phyloP scores from a whole-genome alignment of 1,140 invertebrate genomes.

The Pantala flavescens region DNA sequence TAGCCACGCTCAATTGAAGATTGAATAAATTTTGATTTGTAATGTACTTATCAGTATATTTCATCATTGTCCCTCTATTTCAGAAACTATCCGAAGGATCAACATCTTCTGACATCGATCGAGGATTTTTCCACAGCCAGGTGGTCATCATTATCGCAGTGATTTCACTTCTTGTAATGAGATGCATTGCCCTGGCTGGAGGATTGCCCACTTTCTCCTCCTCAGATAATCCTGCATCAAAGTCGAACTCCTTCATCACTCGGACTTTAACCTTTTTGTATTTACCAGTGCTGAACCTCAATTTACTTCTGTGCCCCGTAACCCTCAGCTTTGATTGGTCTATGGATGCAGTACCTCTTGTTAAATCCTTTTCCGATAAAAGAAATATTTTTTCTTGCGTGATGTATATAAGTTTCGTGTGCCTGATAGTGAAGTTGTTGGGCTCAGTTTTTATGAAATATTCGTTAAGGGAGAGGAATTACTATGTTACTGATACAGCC shows the following conservation, averaged over 20 bases:
- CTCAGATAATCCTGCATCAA: conserved; percentile 82
- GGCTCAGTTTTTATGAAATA: too few relatives aligned
- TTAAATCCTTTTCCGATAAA: conserved; percentile 58
- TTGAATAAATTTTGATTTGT: too few relatives aligned
- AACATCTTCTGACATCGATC: too few relatives aligned
- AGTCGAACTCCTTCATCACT: conserved; percentile 50
- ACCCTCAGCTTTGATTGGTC: conserved; percentile 90
- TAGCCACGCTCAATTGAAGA: too few relatives aligned
- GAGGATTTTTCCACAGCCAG: conserved; percentile 36
- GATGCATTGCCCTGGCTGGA: conserved; percentile 51
- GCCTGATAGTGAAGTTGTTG: not conserved
- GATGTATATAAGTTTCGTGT: conserved; percentile 47
- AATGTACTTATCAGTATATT: too few relatives aligned
- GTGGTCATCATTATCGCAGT: conserved; percentile 42
- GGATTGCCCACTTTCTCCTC: conserved; percentile 67
- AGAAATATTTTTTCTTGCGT: conserved; percentile 59
- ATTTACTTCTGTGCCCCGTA: conserved; percentile 68
- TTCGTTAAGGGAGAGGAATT: too few relatives aligned
- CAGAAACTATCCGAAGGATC: too few relatives aligned
- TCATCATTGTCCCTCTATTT: too few relatives aligned
- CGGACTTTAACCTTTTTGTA: conserved; percentile 76
- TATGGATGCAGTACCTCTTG: conserved; percentile 81
- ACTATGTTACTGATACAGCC: too few relatives aligned
- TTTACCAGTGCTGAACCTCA: conserved; percentile 75
- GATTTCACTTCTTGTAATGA: conserved; percentile 45